Evolutionary conservation across 2,888 invertebrate species (phyloP).

Genomic region (Protodeltote pygarga): DNA sequence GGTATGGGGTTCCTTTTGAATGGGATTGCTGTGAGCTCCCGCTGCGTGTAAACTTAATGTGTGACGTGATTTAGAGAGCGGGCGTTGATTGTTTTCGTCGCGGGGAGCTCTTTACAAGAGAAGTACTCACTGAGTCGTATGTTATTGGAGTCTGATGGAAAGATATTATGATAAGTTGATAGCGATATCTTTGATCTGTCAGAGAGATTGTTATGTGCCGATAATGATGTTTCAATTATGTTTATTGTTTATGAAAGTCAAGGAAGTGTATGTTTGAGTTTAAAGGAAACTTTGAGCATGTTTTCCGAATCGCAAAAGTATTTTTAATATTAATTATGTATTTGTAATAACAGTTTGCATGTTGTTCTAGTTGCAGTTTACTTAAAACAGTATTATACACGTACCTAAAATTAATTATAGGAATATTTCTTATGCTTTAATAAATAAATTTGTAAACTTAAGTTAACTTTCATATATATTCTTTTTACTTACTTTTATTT

Average conservation of each 20-base stretch:
- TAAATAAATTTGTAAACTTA: not conserved
- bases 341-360: no score
- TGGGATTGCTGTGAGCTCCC: conserved; percentile 37
- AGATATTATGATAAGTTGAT: conserved; percentile 22
- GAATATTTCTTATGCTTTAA: conserved; percentile 14
- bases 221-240: not conserved
- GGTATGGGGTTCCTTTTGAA: conserved; percentile 29
- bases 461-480: not conserved
- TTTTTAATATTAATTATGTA: no score
- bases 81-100: conserved; percentile 42
- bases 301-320: no score
- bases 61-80: conserved; percentile 39
- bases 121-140: conserved; percentile 23
- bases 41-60: conserved; percentile 45
- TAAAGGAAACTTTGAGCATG: no score
- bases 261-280: not conserved
- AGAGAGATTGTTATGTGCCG: conserved; percentile 5
- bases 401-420: conserved; percentile 3
- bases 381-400: no score
- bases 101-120: conserved; percentile 14
- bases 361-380: no score
- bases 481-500: not conserved
- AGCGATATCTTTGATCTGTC: conserved; percentile 7
- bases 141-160: conserved; percentile 43
- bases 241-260: no score